Base-by-base conservation (phyloP, 2,888 invertebrate species). In the Chrysolina haemoptera region DNA sequence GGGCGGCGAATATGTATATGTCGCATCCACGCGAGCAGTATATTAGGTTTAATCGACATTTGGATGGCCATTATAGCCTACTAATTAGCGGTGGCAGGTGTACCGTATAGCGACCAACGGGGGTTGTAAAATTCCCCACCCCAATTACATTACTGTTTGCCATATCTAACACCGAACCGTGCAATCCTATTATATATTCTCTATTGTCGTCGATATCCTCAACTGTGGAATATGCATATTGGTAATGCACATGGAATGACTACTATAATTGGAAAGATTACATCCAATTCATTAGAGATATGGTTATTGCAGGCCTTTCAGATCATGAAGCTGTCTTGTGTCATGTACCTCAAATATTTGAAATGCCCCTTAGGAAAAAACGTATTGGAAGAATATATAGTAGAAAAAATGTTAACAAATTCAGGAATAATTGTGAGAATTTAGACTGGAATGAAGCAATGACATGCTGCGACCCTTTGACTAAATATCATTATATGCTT, bases 81-180 rank as follows among this genome's bases (percentile, higher is more conserved):
- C 87, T 88, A 88, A 87, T 88, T 88, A 87, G 88, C 84, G 87
- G 87, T 86, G 87, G 86, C 88, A 88, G 88, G 88, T 88, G 88
- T 85, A 85, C 84, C 84, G 83, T 86, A 85, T 76, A 84, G 85
- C 84, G 82, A 83, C 85, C 84, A 81, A 83, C 78, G 79, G 82
- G 82, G 81, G 80, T 80, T 84, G 82, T 82, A 83, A 83, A 85
- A 84, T 83, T 82, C 81, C 82, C 81, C 83, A 82, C 77, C 78
- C 81, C 82, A 82, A 84, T 85, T 83, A 81, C 84, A 82, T 83
- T 82, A 81, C 79, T 75, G 77, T 77, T 75, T 76, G 76, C 78
- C 72, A 76, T 76, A 76, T 78, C 74, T 76, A 73, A 76, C 76
- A 74, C 75, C 70, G 71, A 69, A 65, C 74, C 63, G 68, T 68